Evolutionary conservation across 1,140 invertebrate species (phyloP).

Genomic region (Coenobita brevimanus): DNA sequence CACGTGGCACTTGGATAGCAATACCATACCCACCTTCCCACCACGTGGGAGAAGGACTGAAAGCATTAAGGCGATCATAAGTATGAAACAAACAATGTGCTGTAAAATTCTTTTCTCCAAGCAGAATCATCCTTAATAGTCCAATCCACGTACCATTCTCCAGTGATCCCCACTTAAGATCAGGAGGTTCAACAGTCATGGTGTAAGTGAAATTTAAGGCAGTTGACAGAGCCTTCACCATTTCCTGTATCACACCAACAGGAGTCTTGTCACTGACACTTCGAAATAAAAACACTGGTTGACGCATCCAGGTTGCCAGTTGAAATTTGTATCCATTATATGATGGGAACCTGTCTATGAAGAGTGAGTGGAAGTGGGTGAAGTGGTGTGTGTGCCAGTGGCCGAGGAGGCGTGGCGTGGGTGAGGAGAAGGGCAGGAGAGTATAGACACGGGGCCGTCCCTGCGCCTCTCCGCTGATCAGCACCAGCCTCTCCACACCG

Average conservation of each 20-base stretch:
- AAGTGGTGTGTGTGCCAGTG: background rate
- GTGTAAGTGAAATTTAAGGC: constrained; percentile 21
- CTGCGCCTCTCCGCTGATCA: background rate
- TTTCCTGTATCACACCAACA: background rate
- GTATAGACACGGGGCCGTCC: background rate
- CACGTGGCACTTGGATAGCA: no score
- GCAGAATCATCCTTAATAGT: background rate
- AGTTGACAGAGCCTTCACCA: background rate
- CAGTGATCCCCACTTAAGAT: background rate
- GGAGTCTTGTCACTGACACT: background rate
- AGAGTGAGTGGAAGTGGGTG: background rate
- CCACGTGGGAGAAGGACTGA: background rate
- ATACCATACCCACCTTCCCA: background rate
- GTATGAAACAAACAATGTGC: background rate
- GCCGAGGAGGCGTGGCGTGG: background rate
- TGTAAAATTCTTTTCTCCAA: constrained; percentile 21
- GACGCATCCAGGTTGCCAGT: background rate
- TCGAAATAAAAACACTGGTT: background rate
- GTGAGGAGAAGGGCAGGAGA: constrained; percentile 5
- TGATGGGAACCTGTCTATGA: background rate
- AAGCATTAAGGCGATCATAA: background rate
- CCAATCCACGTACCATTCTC: constrained; percentile 6
- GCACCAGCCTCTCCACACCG: background rate
- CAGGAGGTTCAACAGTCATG: background rate
- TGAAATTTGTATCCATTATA: constrained; percentile 18